A percentile compares a stretch with the other conserved stretches of the same genome.
These are phyloP conservation scores for Vicugna pacos DNA, from an alignment of 2,113 vertebrate species.

Conservation along the genomic window DNA sequence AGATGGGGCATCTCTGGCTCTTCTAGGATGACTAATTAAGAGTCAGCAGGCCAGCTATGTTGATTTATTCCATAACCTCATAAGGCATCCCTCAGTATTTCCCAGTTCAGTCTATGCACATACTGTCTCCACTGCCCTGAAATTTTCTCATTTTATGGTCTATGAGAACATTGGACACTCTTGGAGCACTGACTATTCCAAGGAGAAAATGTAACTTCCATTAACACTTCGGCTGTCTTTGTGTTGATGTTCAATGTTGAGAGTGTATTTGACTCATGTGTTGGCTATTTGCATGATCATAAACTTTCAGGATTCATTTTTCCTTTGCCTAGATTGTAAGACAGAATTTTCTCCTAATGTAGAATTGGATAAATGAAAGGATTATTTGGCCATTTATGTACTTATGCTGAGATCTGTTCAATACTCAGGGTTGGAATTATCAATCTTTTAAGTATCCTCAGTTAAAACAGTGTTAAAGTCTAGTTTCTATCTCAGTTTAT, in stretches of 20 bases:
- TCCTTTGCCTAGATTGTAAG: not conserved
- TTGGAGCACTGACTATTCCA: conserved; percentile 26
- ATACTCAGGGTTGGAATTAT: not conserved
- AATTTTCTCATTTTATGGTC: conserved; percentile 2
- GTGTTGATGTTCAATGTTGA: conserved; percentile 44
- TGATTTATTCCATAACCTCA: conserved; percentile 46
- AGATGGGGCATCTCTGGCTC: not conserved
- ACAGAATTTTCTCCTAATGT: not conserved
- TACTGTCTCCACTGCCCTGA: not conserved
- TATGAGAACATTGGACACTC: conserved; percentile 3
- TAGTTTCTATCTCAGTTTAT: not conserved
- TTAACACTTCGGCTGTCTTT: conserved; percentile 25
- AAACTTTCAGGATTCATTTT: not conserved
- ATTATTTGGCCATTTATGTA: not conserved
- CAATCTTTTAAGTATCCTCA: not conserved
- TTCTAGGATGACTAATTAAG: conserved; percentile 4
- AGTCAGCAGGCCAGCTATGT: conserved; percentile 1
- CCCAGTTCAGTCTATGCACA: not conserved
- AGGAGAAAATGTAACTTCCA: conserved; percentile 34
- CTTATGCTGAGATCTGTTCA: not conserved
- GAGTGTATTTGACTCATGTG: conserved; percentile 55
- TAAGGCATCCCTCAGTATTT: not conserved
- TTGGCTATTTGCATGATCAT: conserved; percentile 37
- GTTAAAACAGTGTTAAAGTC: not conserved
- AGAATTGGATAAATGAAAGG: not conserved